Conservation (phyloP, 2,888 invertebrate genomes). For the Andrena chrysosceles region DNA sequence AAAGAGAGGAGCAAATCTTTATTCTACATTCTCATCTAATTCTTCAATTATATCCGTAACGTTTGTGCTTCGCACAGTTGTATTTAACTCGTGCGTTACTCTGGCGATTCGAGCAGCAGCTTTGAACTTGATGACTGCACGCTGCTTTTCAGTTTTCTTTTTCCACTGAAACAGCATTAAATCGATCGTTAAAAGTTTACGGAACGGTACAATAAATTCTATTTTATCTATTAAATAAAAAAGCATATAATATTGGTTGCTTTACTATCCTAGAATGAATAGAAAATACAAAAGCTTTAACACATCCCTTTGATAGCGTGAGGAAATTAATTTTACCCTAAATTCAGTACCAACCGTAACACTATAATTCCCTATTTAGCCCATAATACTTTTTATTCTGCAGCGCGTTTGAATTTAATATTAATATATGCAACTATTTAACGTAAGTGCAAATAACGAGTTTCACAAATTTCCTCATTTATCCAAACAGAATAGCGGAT, state of each 20-base stretch:
- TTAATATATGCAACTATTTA: neutral
- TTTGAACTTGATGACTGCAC: slow-evolving; percentile 89
- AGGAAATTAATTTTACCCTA: neutral
- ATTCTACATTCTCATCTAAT: slow-evolving; percentile 64
- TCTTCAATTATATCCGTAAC: slow-evolving; percentile 62
- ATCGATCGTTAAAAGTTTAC: neutral
- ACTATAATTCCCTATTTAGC: neutral
- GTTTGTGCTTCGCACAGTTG: slow-evolving; percentile 70
- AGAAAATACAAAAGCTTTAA: slow-evolving; percentile 5
- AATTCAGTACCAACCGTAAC: neutral
- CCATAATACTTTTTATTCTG: neutral
- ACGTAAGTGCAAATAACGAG: neutral
- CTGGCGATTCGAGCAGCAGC: slow-evolving; percentile 89
- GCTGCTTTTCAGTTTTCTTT: slow-evolving; percentile 88
- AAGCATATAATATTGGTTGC: neutral
- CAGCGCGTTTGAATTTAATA: neutral
- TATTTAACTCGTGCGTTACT: slow-evolving; percentile 80
- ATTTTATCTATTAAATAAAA: neutral
- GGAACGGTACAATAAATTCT: neutral
- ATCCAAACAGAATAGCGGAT: neutral
- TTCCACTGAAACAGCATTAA: slow-evolving; percentile 87
- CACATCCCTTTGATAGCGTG: neutral
- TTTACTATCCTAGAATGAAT: neutral
- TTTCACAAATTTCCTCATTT: neutral
- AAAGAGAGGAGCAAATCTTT: slow-evolving; percentile 29